Evolutionary conservation across 2,113 vertebrate species (phyloP).

Genomic region (Gnathochromis pfefferi): DNA sequence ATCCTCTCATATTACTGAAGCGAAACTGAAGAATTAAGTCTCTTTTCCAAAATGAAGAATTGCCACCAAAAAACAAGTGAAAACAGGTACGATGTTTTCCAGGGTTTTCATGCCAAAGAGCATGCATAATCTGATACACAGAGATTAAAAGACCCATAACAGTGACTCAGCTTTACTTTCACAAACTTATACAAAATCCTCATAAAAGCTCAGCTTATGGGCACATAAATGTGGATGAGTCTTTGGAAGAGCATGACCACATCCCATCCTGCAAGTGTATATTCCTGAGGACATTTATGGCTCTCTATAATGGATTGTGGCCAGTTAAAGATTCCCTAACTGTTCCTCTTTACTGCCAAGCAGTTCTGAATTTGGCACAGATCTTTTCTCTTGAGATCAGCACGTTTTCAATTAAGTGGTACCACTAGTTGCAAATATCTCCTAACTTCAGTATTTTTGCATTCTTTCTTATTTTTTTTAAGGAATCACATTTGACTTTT

Average conservation of each 20-base stretch:
- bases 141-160: not conserved
- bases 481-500: conserved; percentile 25
- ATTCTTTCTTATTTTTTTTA: conserved; percentile 38
- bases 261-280: conserved; percentile 49
- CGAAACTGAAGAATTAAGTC: not conserved
- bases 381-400: conserved; percentile 36
- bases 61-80: not conserved
- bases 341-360: conserved; percentile 52
- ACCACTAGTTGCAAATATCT: not conserved
- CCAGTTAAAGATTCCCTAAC: conserved; percentile 58
- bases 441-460: not conserved
- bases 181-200: conserved; percentile 44
- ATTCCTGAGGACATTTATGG: conserved; percentile 60
- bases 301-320: conserved; percentile 56
- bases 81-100: not conserved
- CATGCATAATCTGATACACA: not conserved
- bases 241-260: conserved; percentile 18
- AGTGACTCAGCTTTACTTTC: conserved; percentile 9
- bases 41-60: not conserved
- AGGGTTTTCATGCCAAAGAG: not conserved
- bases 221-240: conserved; percentile 51
- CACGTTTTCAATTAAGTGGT: conserved; percentile 62
- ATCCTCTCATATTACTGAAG: not conserved
- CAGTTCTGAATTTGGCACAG: conserved; percentile 53
- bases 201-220: conserved; percentile 37